phyloP scores from a whole-genome alignment of 2,113 vertebrate species.

The Corythoichthys haematopterus region DNA sequence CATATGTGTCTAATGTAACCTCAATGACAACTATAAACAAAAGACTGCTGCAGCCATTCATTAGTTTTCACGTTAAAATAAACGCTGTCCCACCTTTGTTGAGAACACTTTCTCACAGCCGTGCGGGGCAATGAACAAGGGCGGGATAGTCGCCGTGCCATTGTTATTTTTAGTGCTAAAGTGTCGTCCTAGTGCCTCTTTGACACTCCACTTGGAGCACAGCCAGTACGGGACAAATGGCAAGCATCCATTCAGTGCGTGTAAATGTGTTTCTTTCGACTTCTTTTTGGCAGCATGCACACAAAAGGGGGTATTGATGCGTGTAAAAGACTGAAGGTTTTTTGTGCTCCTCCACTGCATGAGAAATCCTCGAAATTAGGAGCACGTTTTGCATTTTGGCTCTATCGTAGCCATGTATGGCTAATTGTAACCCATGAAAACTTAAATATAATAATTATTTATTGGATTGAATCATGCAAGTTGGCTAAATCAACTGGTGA shows the following conservation, averaged over 20 bases:
- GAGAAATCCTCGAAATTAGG: slow-evolving; percentile 44
- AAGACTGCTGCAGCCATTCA: slow-evolving; percentile 29
- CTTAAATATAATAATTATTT: too few species aligned
- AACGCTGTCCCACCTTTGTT: slow-evolving; percentile 5
- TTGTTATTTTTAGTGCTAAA: neutral
- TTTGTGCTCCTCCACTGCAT: slow-evolving; percentile 44
- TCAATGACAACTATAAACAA: slow-evolving; percentile 29
- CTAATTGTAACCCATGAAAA: too few species aligned
- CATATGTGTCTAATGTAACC: slow-evolving; percentile 18
- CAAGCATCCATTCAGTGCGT: slow-evolving; percentile 42
- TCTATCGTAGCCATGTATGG: too few species aligned
- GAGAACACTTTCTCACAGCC: neutral
- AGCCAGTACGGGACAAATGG: slow-evolving; percentile 55
- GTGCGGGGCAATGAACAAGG: neutral
- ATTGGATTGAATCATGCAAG: too few species aligned
- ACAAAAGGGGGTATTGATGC: slow-evolving; percentile 68
- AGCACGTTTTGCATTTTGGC: slow-evolving; percentile 13
- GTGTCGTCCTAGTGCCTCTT: neutral
- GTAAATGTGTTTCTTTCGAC: slow-evolving; percentile 31
- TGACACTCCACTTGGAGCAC: slow-evolving; percentile 35
- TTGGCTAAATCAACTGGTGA: too few species aligned
- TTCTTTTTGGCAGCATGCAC: slow-evolving; percentile 24
- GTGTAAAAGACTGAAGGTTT: slow-evolving; percentile 52
- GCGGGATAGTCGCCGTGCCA: neutral
- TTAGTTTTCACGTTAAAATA: slow-evolving; percentile 41